These are phyloP conservation scores for Calcarius lapponicus DNA, from an alignment of 2,797 vertebrate genomes.

Conservation along the genomic window DNA sequence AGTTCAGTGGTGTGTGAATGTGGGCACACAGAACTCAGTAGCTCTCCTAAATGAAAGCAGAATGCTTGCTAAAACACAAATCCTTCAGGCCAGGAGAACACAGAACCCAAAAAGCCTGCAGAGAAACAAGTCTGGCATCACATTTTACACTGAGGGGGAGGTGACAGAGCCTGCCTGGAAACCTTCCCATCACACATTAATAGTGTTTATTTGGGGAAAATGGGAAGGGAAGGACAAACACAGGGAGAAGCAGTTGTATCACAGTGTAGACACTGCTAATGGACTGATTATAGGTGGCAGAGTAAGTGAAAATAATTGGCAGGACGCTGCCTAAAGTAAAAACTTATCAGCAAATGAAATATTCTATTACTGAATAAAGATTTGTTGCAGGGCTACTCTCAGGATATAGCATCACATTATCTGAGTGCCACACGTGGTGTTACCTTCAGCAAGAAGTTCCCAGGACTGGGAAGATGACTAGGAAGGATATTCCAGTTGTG, in stretches of 20 bases:
- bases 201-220: background rate
- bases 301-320: background rate
- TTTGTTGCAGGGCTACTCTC: background rate
- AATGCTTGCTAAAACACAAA: background rate
- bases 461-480: background rate
- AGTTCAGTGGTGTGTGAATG: background rate
- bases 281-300: background rate
- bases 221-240: background rate
- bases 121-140: background rate
- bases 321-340: background rate
- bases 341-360: background rate
- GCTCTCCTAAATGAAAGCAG: background rate
- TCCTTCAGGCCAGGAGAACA: background rate
- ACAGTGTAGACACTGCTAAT: background rate
- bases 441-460: background rate
- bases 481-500: background rate
- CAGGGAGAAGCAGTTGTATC: background rate
- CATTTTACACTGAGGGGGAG: background rate
- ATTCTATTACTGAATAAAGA: background rate
- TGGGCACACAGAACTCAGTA: background rate
- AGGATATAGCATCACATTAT: background rate
- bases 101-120: background rate
- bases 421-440: fast-evolving
- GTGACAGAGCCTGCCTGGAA: background rate
- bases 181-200: background rate